Base-by-base conservation (phyloP, 1,140 invertebrate species). In the Heliconius eleuchia region DNA sequence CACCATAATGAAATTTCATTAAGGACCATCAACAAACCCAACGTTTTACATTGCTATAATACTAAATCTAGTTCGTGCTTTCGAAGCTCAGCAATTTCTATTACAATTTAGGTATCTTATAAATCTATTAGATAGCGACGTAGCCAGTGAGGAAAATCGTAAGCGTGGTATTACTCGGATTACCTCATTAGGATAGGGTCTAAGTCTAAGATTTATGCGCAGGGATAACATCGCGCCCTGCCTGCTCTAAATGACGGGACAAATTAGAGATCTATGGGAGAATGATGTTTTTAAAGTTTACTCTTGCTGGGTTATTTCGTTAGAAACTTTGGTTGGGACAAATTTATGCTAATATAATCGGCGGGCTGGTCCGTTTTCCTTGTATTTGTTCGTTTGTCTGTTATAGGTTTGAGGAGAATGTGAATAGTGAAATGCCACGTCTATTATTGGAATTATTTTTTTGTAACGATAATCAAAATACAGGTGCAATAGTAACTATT, bases 101-200 rank as follows among this genome's bases (percentile, higher is more conserved):
- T 66, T 66, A 66, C 60, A 66, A 66, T 66, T 66, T 66, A 72
- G 77, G 77, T 79, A 79, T 79, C 57, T 46, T 42, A 74, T 79
- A 79, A 79, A 79, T 79, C 77, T 79, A 57, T 34, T 71, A 34
- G 77, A 79, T 79, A 79, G 73, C 57, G 66, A 73, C 77, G 74
- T 79, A 79, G 46, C 72, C 72, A 66, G 50, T 52, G 73, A 16
- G 39, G 57, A 66, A 74, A 73, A 79, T 79, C 55, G 77, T 74
- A 50, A 79, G 73, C 77, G 77, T 55, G 60, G 83, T 80, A 81
- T 83, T 81, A 80, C 78, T 71, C 76, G 80, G 83, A 79, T 84
- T 83, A 83, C 81, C 81, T 84, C 82, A 84, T 84, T 84, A 84
- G 81, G 77, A 76, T 82, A 76, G 78, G 78, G 71, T 74, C 80